These are phyloP conservation scores for Babyrousa celebensis DNA, from an alignment of 2,797 vertebrate genomes.

Conservation along the genomic window DNA sequence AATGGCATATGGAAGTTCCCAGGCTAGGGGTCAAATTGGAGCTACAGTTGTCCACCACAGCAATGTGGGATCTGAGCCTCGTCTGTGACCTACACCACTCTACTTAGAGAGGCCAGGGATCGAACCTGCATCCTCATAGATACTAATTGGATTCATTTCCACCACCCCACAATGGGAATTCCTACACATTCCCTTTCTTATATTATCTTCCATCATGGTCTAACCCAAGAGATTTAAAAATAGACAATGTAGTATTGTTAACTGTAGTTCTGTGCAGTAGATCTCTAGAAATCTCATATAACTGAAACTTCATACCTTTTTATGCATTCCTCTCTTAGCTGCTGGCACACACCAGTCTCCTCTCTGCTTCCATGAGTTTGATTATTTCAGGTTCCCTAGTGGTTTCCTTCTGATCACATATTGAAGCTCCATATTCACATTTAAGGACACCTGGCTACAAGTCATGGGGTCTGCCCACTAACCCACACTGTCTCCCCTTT, in stretches of 20 bases:
- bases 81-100: too few relatives aligned
- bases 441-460: not conserved
- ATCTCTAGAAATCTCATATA: not conserved
- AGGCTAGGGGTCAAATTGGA: too few relatives aligned
- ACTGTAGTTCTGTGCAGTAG: not conserved
- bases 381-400: not conserved
- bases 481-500: accelerated
- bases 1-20: too few relatives aligned
- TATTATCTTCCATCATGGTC: too few relatives aligned
- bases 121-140: too few relatives aligned
- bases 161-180: too few relatives aligned
- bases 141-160: too few relatives aligned
- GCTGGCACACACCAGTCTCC: not conserved
- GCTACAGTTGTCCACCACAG: too few relatives aligned
- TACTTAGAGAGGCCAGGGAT: too few relatives aligned
- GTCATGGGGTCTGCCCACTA: accelerated
- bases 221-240: too few relatives aligned
- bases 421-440: not conserved
- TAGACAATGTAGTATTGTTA: not conserved
- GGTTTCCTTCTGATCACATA: not conserved
- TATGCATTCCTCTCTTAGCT: not conserved
- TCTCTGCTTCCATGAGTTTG: not conserved
- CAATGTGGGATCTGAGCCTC: too few relatives aligned
- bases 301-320: not conserved
- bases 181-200: too few relatives aligned